phyloP scores from a whole-genome alignment of 2,888 invertebrate species.

The Stramonita haemastoma region DNA sequence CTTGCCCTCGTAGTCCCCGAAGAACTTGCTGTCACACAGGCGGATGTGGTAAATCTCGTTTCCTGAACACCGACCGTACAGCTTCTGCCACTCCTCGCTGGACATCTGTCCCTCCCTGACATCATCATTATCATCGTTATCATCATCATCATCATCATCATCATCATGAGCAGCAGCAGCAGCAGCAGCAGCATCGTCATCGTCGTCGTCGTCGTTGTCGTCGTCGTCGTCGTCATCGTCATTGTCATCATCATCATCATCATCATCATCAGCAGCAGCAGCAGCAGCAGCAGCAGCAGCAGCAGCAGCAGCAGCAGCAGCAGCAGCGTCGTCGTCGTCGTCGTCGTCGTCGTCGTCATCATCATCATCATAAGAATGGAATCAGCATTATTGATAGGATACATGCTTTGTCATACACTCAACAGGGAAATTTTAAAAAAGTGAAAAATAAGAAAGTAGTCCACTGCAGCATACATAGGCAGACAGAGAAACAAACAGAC shows the following conservation, averaged over 20 bases:
- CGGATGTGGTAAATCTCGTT: slow-evolving; percentile 99
- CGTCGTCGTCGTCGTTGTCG: slow-evolving; percentile 20
- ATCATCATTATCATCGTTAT: slow-evolving; percentile 91
- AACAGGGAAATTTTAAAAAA: too few species aligned
- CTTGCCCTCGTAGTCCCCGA: slow-evolving; percentile 98
- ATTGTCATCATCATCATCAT: slow-evolving; percentile 89
- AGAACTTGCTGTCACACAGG: slow-evolving; percentile 95
- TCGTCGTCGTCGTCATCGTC: not conserved
- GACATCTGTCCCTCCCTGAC: slow-evolving; percentile 94
- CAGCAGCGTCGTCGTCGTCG: slow-evolving; percentile 16
- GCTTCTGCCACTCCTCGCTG: slow-evolving; percentile 97
- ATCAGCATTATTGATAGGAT: too few species aligned
- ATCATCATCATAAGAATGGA: slow-evolving; percentile 26
- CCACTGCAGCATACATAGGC: too few species aligned
- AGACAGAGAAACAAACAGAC: too few species aligned
- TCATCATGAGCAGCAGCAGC: too few species aligned
- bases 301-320: not conserved
- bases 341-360: slow-evolving; percentile 17
- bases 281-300: not conserved
- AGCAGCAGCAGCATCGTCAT: slow-evolving; percentile 87
- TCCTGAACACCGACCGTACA: slow-evolving; percentile 99
- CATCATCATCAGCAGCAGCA: not conserved
- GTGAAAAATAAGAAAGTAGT: too few species aligned
- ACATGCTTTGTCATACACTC: too few species aligned
- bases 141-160: slow-evolving; percentile 83